Evolutionary conservation across 23 tunicate species (phyloP).

Genomic region (Trididemnum nubilum): DNA sequence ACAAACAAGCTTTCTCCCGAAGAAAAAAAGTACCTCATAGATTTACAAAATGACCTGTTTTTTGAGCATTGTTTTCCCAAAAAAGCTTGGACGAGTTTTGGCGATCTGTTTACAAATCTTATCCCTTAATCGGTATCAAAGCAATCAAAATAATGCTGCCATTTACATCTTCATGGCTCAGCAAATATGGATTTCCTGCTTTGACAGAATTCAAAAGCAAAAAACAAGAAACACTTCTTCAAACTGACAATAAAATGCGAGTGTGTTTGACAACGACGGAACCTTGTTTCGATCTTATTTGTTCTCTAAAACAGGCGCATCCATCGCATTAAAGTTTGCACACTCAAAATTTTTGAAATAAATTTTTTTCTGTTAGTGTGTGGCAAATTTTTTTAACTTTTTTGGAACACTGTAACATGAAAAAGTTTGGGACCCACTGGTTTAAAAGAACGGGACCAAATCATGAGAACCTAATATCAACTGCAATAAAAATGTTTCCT

Average conservation of each 20-base stretch:
- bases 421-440: no score
- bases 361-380: conserved; percentile 3
- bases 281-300: no score
- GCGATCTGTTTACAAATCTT: conserved; percentile 43
- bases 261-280: conserved; percentile 47
- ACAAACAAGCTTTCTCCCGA: conserved; percentile 48
- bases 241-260: conserved; percentile 44
- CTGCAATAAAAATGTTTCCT: neutral
- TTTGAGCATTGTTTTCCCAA: no score
- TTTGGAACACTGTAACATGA: no score
- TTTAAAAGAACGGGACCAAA: no score
- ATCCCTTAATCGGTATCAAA: conserved; percentile 31
- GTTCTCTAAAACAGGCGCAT: no score
- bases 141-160: conserved; percentile 48
- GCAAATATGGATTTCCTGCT: conserved; percentile 44
- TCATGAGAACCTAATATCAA: no score
- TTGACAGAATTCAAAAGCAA: conserved; percentile 46
- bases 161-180: conserved; percentile 56
- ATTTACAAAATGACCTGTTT: conserved; percentile 25
- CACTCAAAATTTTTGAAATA: neutral
- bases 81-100: no score
- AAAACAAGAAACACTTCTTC: conserved; percentile 17
- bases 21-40: conserved; percentile 56
- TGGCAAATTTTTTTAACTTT: conserved; percentile 8
- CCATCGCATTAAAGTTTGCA: no score